phyloP scores from a whole-genome alignment of 2,113 vertebrate species.

The Merops nubicus region DNA sequence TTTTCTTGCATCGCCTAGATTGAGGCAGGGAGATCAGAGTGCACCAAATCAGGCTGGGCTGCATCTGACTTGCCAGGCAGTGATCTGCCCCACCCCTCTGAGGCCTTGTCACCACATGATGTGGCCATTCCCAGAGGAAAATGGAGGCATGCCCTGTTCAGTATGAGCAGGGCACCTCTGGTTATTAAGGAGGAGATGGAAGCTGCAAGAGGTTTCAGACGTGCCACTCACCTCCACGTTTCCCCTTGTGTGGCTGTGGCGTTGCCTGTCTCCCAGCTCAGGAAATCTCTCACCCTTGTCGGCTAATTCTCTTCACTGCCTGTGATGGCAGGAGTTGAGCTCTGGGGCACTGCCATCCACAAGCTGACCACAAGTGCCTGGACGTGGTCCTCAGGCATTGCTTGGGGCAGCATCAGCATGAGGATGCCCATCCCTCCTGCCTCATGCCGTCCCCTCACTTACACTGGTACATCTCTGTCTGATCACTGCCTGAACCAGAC shows the following conservation, averaged over 20 bases:
- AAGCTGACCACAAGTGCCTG: neutral
- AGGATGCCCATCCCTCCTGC: neutral
- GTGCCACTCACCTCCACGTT: neutral
- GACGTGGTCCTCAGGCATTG: neutral
- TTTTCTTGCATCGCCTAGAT: neutral
- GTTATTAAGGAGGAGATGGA: neutral
- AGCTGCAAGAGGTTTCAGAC: neutral
- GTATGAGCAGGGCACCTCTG: neutral
- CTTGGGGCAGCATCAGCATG: accelerated
- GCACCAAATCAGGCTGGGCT: neutral
- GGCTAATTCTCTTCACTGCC: neutral
- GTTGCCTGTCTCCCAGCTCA: neutral
- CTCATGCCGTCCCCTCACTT: neutral
- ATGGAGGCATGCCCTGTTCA: neutral
- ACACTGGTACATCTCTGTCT: neutral
- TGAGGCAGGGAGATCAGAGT: neutral
- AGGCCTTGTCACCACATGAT: neutral
- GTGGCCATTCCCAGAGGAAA: neutral
- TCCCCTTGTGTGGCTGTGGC: neutral
- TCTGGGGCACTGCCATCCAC: neutral
- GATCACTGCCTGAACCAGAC: neutral
- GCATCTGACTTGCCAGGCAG: neutral
- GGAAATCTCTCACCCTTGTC: neutral
- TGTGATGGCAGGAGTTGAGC: neutral
- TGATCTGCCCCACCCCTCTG: neutral